Evolutionary conservation across 2,797 vertebrate genomes (phyloP), one percentile per base, ranked within the genome.

Genomic region (Aldrovandia affinis): DNA sequence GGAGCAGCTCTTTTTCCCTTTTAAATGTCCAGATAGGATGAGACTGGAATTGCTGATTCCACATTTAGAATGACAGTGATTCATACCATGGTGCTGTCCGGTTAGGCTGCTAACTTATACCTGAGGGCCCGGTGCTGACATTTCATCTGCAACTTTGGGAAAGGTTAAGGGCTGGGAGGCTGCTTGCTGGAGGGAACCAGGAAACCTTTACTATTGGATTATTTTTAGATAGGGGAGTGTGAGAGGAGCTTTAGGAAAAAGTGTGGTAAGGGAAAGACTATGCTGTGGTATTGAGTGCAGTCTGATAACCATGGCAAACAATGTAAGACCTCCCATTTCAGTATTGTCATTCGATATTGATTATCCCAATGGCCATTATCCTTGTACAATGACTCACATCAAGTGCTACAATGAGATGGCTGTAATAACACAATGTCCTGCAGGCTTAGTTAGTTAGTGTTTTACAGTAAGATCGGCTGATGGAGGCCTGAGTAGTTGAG

Each of bases 1-100:
- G 89, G 86, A 94, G 89, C 88, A 87, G 83, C 89, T 90, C 80
- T 90, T 91, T 88, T 86, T 83, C 84, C 79, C 84, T 89, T 88
- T 87, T 89, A 89, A 83, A 82, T 85, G 88, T 88, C 81, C 87
- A 91, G 84, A 81, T 88, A 89, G 85, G 81, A 89, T 84, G 79
- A 85, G 57, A 88, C 90, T 86, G 90, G 92, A 96, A 96, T 87
- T 93, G 94, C 96, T 96, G 95, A 94, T 93, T 92, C 93, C 88
- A 89, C 85, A 88, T 92, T 93, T 94, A 93, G 92, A 92, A 88
- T 92, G 95, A 94, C 95, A 96, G 90, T 95, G 94, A 95, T 96
- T 91, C 94, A 95, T 96, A 91, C 86, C 8, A 84, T 84, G 86
- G 82, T 90, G 86, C 70, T 85, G 83, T 89, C 92, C 89, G 47